Conservation (phyloP, 2,113 vertebrate species). For the Pseudorasbora parva region DNA sequence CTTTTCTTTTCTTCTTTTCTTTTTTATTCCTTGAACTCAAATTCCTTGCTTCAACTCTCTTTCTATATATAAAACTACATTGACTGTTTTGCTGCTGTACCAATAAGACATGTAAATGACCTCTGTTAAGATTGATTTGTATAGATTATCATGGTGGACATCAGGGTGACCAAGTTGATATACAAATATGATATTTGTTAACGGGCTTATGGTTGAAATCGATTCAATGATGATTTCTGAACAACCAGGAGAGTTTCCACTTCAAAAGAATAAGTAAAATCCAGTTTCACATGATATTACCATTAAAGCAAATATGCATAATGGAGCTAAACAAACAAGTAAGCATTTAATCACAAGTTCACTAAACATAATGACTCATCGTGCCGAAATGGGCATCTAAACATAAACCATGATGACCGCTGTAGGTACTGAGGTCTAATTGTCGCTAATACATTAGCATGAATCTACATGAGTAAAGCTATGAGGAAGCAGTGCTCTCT, state of each 20-base stretch:
- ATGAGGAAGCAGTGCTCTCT: slow-evolving; percentile 25
- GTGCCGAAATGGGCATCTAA: not conserved
- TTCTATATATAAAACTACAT: not conserved
- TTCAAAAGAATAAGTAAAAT: not conserved
- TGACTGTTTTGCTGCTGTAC: not conserved
- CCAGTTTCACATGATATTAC: not conserved
- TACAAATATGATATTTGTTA: no score
- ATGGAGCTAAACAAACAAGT: not conserved
- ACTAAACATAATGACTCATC: not conserved
- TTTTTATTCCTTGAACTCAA: no score
- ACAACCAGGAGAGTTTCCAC: not conserved
- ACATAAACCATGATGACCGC: not conserved
- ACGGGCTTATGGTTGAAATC: not conserved
- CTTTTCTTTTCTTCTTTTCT: no score
- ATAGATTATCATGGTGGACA: not conserved
- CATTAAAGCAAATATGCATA: not conserved
- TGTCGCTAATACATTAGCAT: slow-evolving; percentile 21
- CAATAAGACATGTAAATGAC: not conserved
- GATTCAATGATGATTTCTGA: not conserved
- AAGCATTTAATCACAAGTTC: not conserved
- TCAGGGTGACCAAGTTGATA: not conserved
- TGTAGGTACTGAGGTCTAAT: slow-evolving; percentile 19
- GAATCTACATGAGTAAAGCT: slow-evolving; percentile 37
- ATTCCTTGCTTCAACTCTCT: not conserved
- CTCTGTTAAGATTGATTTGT: not conserved